These are phyloP conservation scores for Pandemis corylana DNA, from an alignment of 2,888 invertebrate genomes.

Conservation along the genomic window DNA sequence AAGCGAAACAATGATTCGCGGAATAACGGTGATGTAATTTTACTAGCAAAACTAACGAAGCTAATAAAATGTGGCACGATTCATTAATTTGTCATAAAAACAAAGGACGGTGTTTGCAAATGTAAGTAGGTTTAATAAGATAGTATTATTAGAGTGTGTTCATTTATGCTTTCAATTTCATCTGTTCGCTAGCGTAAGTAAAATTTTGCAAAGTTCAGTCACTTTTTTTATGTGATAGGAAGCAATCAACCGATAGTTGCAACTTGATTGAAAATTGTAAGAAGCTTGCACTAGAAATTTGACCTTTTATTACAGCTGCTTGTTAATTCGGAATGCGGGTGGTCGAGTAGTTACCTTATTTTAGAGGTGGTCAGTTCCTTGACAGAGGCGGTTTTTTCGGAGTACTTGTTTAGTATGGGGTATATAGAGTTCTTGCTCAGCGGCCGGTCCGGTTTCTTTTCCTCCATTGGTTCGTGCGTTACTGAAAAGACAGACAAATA, in stretches of 20 bases:
- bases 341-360: constrained; percentile 66
- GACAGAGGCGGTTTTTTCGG: constrained; percentile 76
- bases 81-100: background rate
- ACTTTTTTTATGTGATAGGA: too few relatives aligned
- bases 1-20: constrained; percentile 1
- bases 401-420: constrained; percentile 77
- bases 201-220: too few relatives aligned
- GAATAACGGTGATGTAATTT: background rate
- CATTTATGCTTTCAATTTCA: too few relatives aligned
- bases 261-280: too few relatives aligned
- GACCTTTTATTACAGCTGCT: background rate
- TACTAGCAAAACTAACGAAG: background rate
- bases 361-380: constrained; percentile 79
- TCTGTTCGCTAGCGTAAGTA: too few relatives aligned
- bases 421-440: constrained; percentile 71
- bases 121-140: background rate
- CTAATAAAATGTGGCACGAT: background rate
- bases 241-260: too few relatives aligned
- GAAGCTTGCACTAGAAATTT: too few relatives aligned
- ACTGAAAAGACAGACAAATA: constrained; percentile 54
- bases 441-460: constrained; percentile 79
- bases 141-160: too few relatives aligned
- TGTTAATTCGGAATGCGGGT: background rate
- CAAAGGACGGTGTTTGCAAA: background rate
- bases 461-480: constrained; percentile 66